Conservation (phyloP, 2,797 vertebrate species). For the Pseudomugil gertrudae region DNA sequence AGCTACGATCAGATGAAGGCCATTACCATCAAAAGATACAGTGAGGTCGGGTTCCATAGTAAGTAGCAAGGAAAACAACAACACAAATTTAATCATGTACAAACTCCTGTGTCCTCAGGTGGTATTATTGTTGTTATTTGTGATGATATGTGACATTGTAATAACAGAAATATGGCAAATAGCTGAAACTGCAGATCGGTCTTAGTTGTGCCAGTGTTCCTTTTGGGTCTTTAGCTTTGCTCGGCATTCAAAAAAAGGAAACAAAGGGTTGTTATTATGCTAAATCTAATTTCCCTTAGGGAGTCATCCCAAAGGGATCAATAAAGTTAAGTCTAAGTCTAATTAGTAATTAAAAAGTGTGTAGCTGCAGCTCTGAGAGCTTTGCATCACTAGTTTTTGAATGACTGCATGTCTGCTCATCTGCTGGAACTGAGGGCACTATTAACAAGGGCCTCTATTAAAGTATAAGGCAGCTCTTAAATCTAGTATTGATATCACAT, state of each 20-base stretch:
- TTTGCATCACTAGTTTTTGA: no score
- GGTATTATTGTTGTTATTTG: no score
- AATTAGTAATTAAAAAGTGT: no score
- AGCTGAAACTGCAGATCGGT: background rate
- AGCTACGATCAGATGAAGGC: no score
- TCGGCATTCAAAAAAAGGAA: background rate
- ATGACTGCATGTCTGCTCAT: background rate
- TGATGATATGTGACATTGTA: background rate
- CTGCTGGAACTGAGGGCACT: background rate
- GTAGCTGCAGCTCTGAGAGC: background rate
- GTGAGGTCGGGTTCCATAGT: no score
- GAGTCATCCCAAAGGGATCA: no score
- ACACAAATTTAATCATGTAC: background rate
- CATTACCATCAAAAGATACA: no score
- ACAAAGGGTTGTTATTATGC: no score
- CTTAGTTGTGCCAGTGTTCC: background rate
- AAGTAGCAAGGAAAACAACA: background rate
- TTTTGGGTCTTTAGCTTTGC: background rate
- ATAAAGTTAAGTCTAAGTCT: no score
- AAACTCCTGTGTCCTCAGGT: background rate
- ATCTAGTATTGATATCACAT: background rate
- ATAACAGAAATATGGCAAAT: background rate
- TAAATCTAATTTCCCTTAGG: no score
- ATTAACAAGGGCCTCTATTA: background rate
- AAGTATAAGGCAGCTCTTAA: background rate